Conservation (phyloP, 2,888 invertebrate genomes). For the Dascillus cervinus region DNA sequence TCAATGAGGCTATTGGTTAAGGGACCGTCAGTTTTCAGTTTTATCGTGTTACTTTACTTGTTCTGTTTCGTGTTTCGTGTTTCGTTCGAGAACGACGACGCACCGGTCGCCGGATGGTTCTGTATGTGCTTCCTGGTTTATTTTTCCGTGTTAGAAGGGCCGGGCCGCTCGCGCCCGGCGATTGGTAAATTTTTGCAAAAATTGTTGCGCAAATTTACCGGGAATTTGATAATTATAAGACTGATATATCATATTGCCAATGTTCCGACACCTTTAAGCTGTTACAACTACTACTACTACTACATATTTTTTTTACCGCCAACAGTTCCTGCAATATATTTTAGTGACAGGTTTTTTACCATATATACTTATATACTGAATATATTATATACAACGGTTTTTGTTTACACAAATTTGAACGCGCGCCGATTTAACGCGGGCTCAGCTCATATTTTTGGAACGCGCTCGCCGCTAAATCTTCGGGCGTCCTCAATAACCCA, state of each 20-base stretch:
- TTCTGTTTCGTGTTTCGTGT: conserved; percentile 21
- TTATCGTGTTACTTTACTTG: too few relatives aligned
- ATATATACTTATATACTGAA: conserved; percentile 40
- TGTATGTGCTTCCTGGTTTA: conserved; percentile 38
- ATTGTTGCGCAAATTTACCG: conserved; percentile 7
- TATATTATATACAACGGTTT: conserved; percentile 39
- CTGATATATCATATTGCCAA: conserved; percentile 43
- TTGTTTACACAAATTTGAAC: too few relatives aligned
- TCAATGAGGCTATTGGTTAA: conserved; percentile 15
- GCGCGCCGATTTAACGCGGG: too few relatives aligned
- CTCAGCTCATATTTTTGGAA: too few relatives aligned
- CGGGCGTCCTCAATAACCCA: too few relatives aligned
- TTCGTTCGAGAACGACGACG: conserved; percentile 14
- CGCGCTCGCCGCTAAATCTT: too few relatives aligned
- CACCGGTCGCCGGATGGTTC: conserved; percentile 24
- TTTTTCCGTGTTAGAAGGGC: conserved; percentile 28
- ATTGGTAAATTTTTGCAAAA: conserved; percentile 6
- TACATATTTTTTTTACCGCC: conserved; percentile 23
- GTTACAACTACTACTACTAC: conserved; percentile 26
- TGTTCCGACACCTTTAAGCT: conserved; percentile 34
- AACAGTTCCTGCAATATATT: conserved; percentile 42
- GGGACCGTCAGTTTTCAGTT: too few relatives aligned
- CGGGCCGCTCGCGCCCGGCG: conserved; percentile 23
- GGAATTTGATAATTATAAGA: conserved; percentile 31
- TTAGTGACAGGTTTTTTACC: conserved; percentile 41